These are phyloP conservation scores for Reticulitermes lucifugus DNA, from an alignment of 2,888 invertebrate species.

Conservation along the genomic window DNA sequence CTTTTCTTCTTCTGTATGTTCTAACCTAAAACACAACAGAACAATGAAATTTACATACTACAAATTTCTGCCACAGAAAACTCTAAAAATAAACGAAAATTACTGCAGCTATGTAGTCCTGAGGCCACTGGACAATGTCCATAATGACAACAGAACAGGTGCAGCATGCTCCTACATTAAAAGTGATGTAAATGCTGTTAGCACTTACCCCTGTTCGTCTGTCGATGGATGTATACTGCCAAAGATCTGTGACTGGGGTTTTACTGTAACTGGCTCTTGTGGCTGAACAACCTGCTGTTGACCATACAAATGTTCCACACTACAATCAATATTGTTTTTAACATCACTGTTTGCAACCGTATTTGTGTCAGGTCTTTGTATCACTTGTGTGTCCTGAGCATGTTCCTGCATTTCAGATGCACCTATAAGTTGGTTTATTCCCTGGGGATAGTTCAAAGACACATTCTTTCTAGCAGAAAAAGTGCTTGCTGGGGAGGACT, in stretches of 20 bases:
- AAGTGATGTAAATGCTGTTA: neutral
- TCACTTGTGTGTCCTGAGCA: neutral
- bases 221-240: neutral
- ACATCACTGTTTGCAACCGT: neutral
- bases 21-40: conserved; percentile 15
- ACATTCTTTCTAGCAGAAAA: neutral
- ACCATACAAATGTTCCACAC: neutral
- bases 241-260: neutral
- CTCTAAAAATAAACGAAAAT: too few species aligned
- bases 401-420: neutral
- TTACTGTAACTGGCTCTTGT: neutral
- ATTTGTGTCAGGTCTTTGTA: neutral
- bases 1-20: neutral
- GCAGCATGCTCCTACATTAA: too few species aligned
- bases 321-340: conserved; percentile 4
- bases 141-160: too few species aligned
- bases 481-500: neutral
- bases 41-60: too few species aligned
- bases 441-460: neutral
- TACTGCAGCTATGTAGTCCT: too few species aligned
- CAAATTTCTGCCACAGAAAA: too few species aligned
- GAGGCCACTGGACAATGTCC: too few species aligned
- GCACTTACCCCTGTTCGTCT: conserved; percentile 10
- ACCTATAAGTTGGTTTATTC: neutral
- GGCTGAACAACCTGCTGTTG: conserved; percentile 13